These are phyloP conservation scores for Sparus aurata DNA, from an alignment of 2,797 vertebrate species.

Conservation along the genomic window DNA sequence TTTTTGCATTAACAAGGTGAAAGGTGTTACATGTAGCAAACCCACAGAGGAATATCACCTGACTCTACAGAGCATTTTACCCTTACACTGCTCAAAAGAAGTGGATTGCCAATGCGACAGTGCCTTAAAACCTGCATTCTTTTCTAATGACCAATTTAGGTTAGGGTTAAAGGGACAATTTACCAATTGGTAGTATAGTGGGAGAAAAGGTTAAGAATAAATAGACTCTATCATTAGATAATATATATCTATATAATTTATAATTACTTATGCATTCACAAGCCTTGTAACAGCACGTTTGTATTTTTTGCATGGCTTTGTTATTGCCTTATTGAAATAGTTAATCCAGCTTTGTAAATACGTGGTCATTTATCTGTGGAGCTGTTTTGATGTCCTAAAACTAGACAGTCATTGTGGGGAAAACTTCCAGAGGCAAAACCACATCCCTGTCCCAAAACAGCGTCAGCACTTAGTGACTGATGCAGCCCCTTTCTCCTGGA, in stretches of 20 bases:
- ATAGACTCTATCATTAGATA: too few relatives aligned
- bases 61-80: background rate
- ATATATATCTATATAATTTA: too few relatives aligned
- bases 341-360: slow-evolving; percentile 24
- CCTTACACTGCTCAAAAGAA: too few relatives aligned
- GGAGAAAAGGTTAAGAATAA: too few relatives aligned
- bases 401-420: slow-evolving; percentile 61
- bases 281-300: background rate
- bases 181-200: too few relatives aligned
- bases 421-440: slow-evolving; percentile 67
- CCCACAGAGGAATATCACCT: background rate
- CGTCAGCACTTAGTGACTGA: slow-evolving; percentile 70
- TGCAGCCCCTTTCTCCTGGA: slow-evolving; percentile 68
- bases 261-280: too few relatives aligned
- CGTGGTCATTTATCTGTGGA: slow-evolving; percentile 2
- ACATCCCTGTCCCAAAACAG: slow-evolving; percentile 62
- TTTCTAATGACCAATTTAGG: too few relatives aligned
- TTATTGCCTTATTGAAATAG: background rate
- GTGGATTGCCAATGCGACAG: too few relatives aligned
- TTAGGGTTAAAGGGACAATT: too few relatives aligned
- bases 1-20: background rate
- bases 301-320: background rate
- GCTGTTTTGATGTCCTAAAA: slow-evolving; percentile 52
- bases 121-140: too few relatives aligned
- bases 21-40: background rate